Evolutionary conservation across 92 coral and sea anemone genomes (phyloP).

Genomic region (Epizoanthus fatuus): DNA sequence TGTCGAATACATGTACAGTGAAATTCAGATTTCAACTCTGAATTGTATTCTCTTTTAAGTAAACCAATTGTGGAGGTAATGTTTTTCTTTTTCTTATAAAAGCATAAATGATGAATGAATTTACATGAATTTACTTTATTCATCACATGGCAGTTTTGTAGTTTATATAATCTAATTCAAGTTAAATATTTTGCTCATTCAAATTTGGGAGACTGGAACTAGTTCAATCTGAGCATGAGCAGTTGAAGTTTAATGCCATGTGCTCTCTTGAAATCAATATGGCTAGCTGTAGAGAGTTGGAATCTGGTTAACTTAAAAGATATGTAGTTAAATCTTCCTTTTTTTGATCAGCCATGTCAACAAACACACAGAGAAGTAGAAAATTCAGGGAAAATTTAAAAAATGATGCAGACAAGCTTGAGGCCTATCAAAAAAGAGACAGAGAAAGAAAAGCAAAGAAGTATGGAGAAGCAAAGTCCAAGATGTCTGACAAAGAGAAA

Average conservation of each 20-base stretch:
- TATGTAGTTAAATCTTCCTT: constrained; percentile 14
- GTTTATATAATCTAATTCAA: too few species aligned
- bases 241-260: constrained; percentile 24
- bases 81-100: too few species aligned
- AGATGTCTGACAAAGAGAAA: constrained; percentile 33
- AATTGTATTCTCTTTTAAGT: too few species aligned
- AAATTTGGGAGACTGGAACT: constrained; percentile 21
- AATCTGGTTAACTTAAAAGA: too few species aligned
- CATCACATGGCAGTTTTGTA: background rate
- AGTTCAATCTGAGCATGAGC: constrained; percentile 29
- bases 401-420: constrained; percentile 48
- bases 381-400: constrained; percentile 46
- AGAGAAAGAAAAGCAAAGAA: constrained; percentile 58
- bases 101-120: too few species aligned
- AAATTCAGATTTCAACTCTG: too few species aligned
- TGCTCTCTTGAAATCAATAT: background rate
- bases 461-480: constrained; percentile 42
- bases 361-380: constrained; percentile 59
- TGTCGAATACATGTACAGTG: too few species aligned
- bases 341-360: constrained; percentile 18
- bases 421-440: constrained; percentile 50
- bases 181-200: background rate
- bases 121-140: background rate
- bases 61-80: too few species aligned
- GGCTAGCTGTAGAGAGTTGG: too few species aligned